phyloP scores from a whole-genome alignment of 2,113 vertebrate genomes.

The Campylomormyrus tamandua region DNA sequence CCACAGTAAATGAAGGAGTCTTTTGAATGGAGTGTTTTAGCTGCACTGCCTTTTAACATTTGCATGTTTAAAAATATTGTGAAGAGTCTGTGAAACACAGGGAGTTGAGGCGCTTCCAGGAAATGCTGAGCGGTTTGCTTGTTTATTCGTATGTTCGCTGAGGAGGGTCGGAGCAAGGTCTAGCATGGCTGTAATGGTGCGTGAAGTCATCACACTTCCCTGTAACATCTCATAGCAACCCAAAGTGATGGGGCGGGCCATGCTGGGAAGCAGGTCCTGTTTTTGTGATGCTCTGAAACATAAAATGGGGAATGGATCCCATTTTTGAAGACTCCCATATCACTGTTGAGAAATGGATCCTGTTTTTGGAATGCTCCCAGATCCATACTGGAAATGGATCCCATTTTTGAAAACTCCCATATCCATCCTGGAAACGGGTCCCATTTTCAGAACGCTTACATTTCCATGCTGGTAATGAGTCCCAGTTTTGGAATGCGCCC shows the following conservation, averaged over 20 bases:
- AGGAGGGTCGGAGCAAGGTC: background rate
- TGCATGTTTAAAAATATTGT: background rate
- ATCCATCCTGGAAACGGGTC: background rate
- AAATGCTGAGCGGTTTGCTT: background rate
- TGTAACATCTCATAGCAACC: background rate
- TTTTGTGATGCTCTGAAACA: background rate
- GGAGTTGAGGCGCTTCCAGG: background rate
- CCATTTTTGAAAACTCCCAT: background rate
- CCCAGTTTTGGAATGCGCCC: background rate
- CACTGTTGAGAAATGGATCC: background rate
- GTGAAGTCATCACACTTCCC: background rate
- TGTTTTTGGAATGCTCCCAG: background rate
- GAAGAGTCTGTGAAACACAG: background rate
- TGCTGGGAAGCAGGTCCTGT: background rate
- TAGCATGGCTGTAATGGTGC: background rate
- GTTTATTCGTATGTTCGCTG: background rate
- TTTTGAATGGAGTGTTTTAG: conserved; percentile 31
- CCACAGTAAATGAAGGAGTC: conserved; percentile 18
- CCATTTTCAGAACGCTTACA: background rate
- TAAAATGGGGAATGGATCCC: background rate
- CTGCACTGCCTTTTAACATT: conserved; percentile 9
- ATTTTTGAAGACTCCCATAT: background rate
- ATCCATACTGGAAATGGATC: background rate
- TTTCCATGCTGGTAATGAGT: background rate
- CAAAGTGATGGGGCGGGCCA: background rate